phyloP scores from a whole-genome alignment of 2,888 invertebrate genomes.

The Folsomia candida region DNA sequence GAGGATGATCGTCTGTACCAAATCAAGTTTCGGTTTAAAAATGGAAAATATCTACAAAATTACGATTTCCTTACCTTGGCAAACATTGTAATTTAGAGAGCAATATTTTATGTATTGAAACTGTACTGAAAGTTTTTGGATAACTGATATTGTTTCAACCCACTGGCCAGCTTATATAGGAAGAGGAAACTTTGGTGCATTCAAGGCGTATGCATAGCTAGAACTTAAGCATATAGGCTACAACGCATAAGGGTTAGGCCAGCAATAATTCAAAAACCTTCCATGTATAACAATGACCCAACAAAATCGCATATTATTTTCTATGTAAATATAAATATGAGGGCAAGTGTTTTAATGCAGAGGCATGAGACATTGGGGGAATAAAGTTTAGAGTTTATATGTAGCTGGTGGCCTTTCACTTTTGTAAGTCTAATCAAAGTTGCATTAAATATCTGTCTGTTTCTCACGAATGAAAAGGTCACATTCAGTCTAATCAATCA shows the following conservation, averaged over 20 bases:
- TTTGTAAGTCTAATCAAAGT: slow-evolving; percentile 7
- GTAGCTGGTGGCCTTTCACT: slow-evolving; percentile 8
- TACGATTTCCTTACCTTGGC: background rate
- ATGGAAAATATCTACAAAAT: background rate
- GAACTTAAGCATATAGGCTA: background rate
- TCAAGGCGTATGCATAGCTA: background rate
- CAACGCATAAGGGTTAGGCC: background rate
- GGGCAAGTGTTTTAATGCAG: too few species aligned
- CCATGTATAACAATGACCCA: background rate
- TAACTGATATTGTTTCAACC: background rate
- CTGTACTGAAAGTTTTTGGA: background rate
- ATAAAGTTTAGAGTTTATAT: too few species aligned
- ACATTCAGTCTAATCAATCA: background rate
- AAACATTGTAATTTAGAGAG: slow-evolving; percentile 3
- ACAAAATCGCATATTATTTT: background rate
- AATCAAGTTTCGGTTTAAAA: background rate
- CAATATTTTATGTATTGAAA: background rate
- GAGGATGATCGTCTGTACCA: slow-evolving; percentile 33
- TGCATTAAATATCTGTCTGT: background rate
- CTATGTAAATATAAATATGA: background rate
- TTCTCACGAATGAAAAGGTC: slow-evolving; percentile 2
- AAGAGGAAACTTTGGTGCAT: background rate
- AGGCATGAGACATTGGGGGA: background rate
- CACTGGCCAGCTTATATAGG: background rate
- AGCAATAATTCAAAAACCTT: background rate